Conservation (phyloP, 2,888 invertebrate species). For the Aporophyla nigra region DNA sequence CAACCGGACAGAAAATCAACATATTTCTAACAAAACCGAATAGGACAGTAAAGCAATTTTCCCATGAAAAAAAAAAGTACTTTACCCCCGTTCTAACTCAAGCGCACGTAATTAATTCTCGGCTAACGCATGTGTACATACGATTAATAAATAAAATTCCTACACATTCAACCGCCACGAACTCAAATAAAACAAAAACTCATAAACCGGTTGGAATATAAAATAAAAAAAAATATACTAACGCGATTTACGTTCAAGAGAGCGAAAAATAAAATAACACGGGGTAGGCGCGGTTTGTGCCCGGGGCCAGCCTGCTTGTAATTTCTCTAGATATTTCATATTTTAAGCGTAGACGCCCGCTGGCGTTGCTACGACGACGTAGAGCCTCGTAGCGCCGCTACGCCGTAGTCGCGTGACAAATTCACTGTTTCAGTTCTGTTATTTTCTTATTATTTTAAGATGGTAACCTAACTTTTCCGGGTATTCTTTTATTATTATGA, state of each 20-base stretch:
- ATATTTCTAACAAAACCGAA: background rate
- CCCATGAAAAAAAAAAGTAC: conserved; percentile 27
- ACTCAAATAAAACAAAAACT: conserved; percentile 76
- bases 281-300: conserved; percentile 87
- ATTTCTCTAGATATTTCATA: conserved; percentile 89
- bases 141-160: conserved; percentile 69
- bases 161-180: conserved; percentile 67
- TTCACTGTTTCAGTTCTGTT: conserved; percentile 66
- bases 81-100: conserved; percentile 41
- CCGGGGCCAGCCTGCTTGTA: conserved; percentile 82
- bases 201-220: conserved; percentile 75
- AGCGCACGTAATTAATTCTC: conserved; percentile 60
- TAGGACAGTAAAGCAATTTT: background rate
- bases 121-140: conserved; percentile 57
- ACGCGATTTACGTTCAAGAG: conserved; percentile 82
- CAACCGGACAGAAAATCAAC: background rate
- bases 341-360: conserved; percentile 84
- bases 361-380: conserved; percentile 84
- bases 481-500: conserved; percentile 9
- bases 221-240: conserved; percentile 72
- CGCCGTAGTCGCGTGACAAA: conserved; percentile 74
- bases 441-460: conserved; percentile 59
- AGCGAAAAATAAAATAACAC: conserved; percentile 90
- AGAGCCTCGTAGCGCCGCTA: conserved; percentile 79
- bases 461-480: conserved; percentile 37